A percentile compares a stretch with the other conserved stretches of the same genome.
These are phyloP conservation scores for Sebastes variabilis DNA, from an alignment of 2,797 vertebrate genomes.

Conservation along the genomic window DNA sequence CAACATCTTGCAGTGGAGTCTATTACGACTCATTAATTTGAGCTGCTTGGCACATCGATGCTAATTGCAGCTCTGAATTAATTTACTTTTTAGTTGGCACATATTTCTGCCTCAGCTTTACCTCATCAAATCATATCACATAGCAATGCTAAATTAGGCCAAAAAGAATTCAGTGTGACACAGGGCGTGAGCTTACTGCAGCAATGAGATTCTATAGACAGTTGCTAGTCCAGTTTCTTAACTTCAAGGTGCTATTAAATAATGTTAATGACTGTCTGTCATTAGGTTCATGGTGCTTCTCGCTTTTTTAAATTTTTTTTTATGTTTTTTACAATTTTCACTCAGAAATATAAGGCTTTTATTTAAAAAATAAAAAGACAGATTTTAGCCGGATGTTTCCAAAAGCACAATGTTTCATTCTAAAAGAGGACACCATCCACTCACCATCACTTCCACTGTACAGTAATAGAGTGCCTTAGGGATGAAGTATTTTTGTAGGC, in stretches of 20 bases:
- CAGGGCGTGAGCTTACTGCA: neutral
- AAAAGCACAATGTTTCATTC: neutral
- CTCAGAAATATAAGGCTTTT: neutral
- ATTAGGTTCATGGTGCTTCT: neutral
- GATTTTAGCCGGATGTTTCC: neutral
- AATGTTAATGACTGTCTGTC: neutral
- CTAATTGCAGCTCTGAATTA: constrained; percentile 50
- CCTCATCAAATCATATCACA: constrained; percentile 36
- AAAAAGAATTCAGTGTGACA: constrained; percentile 1
- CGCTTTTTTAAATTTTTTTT: neutral
- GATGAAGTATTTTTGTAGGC: too few relatives aligned
- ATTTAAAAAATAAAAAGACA: neutral
- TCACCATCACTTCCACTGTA: too few relatives aligned
- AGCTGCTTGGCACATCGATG: constrained; percentile 38
- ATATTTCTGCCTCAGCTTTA: constrained; percentile 25
- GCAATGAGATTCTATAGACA: neutral
- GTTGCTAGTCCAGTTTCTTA: neutral
- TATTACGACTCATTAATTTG: constrained; percentile 55
- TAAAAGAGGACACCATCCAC: neutral
- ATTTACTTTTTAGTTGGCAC: constrained; percentile 44
- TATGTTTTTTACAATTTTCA: neutral
- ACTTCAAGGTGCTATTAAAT: neutral
- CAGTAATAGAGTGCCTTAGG: too few relatives aligned
- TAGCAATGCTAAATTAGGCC: constrained; percentile 18
- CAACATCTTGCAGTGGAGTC: constrained; percentile 24